Base-by-base conservation (phyloP, 2,113 vertebrate species). In the Pteruthius melanotis region DNA sequence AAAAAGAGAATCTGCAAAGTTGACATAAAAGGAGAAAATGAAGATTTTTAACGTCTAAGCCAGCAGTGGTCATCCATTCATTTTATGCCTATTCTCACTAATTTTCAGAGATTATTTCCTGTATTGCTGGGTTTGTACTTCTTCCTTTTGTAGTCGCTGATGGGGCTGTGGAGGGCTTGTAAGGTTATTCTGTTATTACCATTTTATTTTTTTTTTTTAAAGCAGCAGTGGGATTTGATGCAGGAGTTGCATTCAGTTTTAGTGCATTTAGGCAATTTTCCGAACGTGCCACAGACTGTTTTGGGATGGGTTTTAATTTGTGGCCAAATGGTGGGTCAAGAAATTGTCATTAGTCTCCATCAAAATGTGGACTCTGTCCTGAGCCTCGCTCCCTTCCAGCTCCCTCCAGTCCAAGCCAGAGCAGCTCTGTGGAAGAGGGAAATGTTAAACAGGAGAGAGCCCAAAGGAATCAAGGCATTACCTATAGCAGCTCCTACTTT, bases 1-100 rank as follows among this genome's bases (percentile, higher is more conserved):
- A 87, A 96, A 78, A 93, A 85, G 45, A 59, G 61, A 59, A 66
- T 80, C 88, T 84, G 68, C 57, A 42, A 84, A 95, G 71, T 60
- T 86, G 69, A 65, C 24, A 7, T 5, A 1, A 31, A 59, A 61
- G 83, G 76, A 85, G 54, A 65, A 71, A 92, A 76, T 40, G 12
- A 91, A 53, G 45, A n/a, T 47, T 64, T 71, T 74, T 45, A 40
- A 49, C 1, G 13, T 86, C 44, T 83, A 66, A 75, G n/a, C n/a
- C 42, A 45, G 52, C 0, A 0, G 7, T 39, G 47, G 56, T 86
- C 68, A 40, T 61, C 59, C 1, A 10, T 63, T 92, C 53, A 47
- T 24, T 54, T 80, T 66, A 27, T 44, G 35, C 20, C 35, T 65
- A 6, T 33, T 77, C 40, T 81, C 24, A 33, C 33, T 72, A 19